Evolutionary conservation across 2,888 invertebrate genomes (phyloP).

Genomic region (Polia nebulosa): DNA sequence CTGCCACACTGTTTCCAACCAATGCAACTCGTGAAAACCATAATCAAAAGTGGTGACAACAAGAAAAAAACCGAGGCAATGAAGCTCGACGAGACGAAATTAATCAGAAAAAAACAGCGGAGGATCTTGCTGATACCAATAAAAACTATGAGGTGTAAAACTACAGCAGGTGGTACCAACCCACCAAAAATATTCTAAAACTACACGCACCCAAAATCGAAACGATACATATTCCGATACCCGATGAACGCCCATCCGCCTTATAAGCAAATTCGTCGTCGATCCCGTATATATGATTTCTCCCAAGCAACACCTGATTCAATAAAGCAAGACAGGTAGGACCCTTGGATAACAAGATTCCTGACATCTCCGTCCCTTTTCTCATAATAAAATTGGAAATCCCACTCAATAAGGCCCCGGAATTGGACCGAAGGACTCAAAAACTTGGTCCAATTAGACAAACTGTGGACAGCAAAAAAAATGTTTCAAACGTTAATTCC

Average conservation of each 20-base stretch:
- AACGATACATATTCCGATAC: slow-evolving; percentile 36
- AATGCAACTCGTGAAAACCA: too few species aligned
- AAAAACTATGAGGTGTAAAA: too few species aligned
- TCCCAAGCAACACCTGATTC: slow-evolving; percentile 73
- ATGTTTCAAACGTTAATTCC: slow-evolving; percentile 62
- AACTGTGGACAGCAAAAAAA: slow-evolving; percentile 58
- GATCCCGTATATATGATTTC: slow-evolving; percentile 64
- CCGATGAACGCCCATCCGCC: slow-evolving; percentile 34
- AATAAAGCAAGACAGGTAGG: slow-evolving; percentile 71
- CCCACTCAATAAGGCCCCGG: slow-evolving; percentile 61
- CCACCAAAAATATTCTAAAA: slow-evolving; percentile 5
- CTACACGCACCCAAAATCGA: not conserved
- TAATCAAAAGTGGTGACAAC: too few species aligned
- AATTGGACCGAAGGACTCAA: slow-evolving; percentile 71
- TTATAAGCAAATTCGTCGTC: slow-evolving; percentile 62
- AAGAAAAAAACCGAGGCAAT: too few species aligned
- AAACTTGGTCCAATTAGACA: slow-evolving; percentile 66
- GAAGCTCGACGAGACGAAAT: too few species aligned
- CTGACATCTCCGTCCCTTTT: slow-evolving; percentile 71
- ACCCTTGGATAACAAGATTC: slow-evolving; percentile 74
- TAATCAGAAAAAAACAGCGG: too few species aligned
- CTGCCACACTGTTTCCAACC: too few species aligned
- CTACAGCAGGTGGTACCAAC: not conserved
- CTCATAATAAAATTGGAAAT: slow-evolving; percentile 78
- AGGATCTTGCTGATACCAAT: too few species aligned